A percentile compares a stretch with the other conserved stretches of the same genome.
Conservation (phyloP, 2,113 vertebrate genomes). For the Amphiprion ocellaris region DNA sequence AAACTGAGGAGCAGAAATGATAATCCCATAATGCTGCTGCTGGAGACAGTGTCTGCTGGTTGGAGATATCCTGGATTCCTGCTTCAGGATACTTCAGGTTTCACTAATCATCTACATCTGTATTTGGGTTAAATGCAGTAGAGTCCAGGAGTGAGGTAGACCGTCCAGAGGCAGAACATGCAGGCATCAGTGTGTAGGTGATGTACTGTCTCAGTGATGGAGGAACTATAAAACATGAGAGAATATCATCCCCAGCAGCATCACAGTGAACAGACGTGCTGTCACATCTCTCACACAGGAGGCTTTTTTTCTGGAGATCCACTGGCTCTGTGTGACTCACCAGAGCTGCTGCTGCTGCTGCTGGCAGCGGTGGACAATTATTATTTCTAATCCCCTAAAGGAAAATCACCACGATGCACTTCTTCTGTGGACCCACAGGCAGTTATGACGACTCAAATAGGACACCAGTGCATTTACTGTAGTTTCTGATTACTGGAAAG, state of each 20-base stretch:
- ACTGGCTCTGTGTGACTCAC: constrained; percentile 37
- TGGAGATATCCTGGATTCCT: too few relatives aligned
- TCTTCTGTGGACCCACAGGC: not conserved
- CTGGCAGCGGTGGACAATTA: not conserved
- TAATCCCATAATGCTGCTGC: constrained; percentile 1
- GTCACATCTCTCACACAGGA: constrained; percentile 20
- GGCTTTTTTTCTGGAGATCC: not conserved
- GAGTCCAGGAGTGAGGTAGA: too few relatives aligned
- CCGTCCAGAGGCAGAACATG: not conserved
- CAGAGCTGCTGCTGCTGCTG: constrained; percentile 8
- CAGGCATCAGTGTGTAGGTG: not conserved
- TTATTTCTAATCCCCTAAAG: constrained; percentile 18
- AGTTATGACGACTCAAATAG: not conserved
- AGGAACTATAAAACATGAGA: too few relatives aligned
- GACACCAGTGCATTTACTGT: too few relatives aligned
- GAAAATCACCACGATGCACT: constrained; percentile 2
- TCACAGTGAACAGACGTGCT: not conserved
- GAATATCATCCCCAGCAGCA: not conserved
- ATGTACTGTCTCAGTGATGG: not conserved
- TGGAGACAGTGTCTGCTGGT: constrained; percentile 13
- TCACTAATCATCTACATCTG: not conserved
- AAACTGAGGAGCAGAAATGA: not conserved
- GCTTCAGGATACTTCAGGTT: not conserved
- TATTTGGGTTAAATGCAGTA: not conserved
- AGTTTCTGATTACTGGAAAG: too few relatives aligned